Evolutionary conservation across 2,113 vertebrate species (phyloP).

Genomic region (Delphinus delphis): DNA sequence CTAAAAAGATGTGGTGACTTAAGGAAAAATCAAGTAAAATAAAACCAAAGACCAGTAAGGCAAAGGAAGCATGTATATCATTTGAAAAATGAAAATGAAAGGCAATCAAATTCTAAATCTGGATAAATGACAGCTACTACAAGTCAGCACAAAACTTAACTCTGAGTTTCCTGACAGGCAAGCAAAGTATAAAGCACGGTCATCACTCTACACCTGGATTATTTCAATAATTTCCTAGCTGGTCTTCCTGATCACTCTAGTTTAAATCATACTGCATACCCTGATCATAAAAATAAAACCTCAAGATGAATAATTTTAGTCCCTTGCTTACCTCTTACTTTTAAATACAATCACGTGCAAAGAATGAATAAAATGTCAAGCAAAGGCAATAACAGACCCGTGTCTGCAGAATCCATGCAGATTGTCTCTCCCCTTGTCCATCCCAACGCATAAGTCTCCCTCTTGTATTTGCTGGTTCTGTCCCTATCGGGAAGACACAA

Average conservation of each 20-base stretch:
- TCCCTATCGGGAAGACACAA: no score
- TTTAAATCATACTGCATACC: neutral
- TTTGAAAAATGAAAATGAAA: neutral
- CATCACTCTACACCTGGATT: neutral
- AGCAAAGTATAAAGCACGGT: neutral
- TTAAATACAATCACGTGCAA: neutral
- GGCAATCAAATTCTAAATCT: neutral
- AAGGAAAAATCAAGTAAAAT: neutral
- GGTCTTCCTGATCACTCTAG: neutral
- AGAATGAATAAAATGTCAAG: neutral
- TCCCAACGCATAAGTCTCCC: neutral
- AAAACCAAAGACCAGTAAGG: neutral
- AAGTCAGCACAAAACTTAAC: neutral
- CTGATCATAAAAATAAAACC: neutral
- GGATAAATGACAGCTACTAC: neutral
- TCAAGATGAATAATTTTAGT: neutral
- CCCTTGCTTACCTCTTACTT: neutral
- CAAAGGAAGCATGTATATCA: neutral
- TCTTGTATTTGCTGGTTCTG: neutral
- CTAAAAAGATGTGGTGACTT: neutral
- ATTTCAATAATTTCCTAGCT: neutral
- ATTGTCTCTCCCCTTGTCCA: neutral
- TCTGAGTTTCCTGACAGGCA: neutral
- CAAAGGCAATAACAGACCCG: neutral
- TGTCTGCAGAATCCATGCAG: neutral